Evolutionary conservation across 2,113 vertebrate species (phyloP).

Genomic region (Forbesichthys agassizii): DNA sequence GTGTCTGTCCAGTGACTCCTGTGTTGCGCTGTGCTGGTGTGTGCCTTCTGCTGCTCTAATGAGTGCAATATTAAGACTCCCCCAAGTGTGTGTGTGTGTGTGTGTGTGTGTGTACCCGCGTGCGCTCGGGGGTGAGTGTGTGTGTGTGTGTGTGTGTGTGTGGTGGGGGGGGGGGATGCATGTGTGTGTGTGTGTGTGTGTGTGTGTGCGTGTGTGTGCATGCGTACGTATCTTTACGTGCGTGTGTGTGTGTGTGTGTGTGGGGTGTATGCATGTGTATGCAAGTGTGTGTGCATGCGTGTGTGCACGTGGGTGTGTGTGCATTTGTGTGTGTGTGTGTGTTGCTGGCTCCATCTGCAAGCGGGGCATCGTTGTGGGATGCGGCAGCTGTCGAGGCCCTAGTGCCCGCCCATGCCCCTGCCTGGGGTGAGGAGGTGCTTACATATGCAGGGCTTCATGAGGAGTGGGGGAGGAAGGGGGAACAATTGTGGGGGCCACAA

Average conservation of each 20-base stretch:
- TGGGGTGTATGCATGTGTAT: background rate
- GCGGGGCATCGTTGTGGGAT: background rate
- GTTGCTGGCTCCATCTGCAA: background rate
- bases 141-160: background rate
- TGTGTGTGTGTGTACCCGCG: background rate
- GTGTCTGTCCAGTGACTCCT: background rate
- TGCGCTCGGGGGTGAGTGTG: background rate
- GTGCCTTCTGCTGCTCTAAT: slow-evolving; percentile 24
- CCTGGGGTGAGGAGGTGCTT: too few species aligned
- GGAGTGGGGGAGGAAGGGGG: background rate
- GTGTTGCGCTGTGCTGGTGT: slow-evolving; percentile 15
- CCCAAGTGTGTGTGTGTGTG: background rate
- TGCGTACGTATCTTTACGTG: too few species aligned
- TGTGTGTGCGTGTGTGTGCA: slow-evolving; percentile 3
- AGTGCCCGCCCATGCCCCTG: background rate
- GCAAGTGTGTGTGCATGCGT: background rate
- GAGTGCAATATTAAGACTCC: slow-evolving; percentile 17
- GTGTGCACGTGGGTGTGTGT: background rate
- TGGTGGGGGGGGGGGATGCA: background rate
- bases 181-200: background rate
- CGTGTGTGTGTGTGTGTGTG: background rate
- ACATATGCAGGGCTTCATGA: too few species aligned
- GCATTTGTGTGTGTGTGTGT: background rate
- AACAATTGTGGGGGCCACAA: background rate
- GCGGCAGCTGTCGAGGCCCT: background rate